phyloP scores from a whole-genome alignment of 2,113 vertebrate genomes.

The Podarcis muralis region DNA sequence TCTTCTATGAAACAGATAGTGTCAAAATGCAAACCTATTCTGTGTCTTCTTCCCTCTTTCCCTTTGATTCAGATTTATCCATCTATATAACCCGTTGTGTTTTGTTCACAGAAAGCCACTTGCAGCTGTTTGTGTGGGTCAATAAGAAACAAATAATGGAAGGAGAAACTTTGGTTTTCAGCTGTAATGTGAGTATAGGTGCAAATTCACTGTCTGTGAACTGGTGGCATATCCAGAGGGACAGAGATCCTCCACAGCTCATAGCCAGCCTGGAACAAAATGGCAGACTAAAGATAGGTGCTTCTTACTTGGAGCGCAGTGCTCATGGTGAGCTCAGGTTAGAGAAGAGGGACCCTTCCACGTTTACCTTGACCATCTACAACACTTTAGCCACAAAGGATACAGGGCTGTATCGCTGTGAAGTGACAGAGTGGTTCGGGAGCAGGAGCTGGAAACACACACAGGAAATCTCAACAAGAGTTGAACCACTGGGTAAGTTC shows the following conservation, averaged over 20 bases:
- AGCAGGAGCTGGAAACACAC: constrained; percentile 56
- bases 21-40: constrained; percentile 20
- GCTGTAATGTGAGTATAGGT: constrained; percentile 71
- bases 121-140: constrained; percentile 66
- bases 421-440: constrained; percentile 67
- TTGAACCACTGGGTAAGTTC: constrained; percentile 76
- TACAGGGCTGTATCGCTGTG: constrained; percentile 74
- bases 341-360: constrained; percentile 51
- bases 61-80: neutral
- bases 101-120: constrained; percentile 72
- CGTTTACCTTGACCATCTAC: constrained; percentile 79
- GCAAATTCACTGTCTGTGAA: constrained; percentile 71
- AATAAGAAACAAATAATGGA: constrained; percentile 28
- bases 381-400: constrained; percentile 54
- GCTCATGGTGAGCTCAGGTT: constrained; percentile 37
- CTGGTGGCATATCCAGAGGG: constrained; percentile 76
- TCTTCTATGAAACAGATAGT: neutral
- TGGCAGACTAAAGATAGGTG: constrained; percentile 63
- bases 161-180: constrained; percentile 74
- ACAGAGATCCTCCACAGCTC: neutral
- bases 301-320: neutral
- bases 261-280: constrained; percentile 75
- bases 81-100: neutral
- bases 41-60: neutral
- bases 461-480: constrained; percentile 51